Conservation (phyloP, 2,888 invertebrate species). For the Xestoiulus laeticollis region DNA sequence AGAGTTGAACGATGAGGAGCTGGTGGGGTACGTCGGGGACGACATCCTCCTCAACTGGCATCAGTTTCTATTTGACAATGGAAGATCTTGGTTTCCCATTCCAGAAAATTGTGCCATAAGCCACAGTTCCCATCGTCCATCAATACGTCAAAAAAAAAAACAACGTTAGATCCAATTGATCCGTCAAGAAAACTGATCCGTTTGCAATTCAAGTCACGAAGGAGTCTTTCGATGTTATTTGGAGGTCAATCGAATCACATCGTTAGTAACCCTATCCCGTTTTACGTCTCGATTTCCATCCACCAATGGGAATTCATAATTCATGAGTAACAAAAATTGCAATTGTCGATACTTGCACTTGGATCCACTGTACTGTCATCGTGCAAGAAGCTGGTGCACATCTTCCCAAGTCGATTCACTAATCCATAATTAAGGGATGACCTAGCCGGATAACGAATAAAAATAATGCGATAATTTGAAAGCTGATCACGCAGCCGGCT, state of each 20-base stretch:
- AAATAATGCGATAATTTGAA: not conserved
- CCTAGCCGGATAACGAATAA: not conserved
- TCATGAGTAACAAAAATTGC: not conserved
- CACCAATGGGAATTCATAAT: not conserved
- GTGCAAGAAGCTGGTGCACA: not conserved
- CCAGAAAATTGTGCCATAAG: not conserved
- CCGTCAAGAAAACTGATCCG: conserved; percentile 23
- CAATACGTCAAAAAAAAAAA: not conserved
- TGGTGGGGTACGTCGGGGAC: conserved; percentile 21
- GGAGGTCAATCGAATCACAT: conserved; percentile 1
- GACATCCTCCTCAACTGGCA: not conserved
- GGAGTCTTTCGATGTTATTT: not conserved
- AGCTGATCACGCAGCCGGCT: not conserved
- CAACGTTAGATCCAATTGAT: not conserved
- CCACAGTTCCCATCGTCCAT: not conserved
- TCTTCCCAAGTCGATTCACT: not conserved
- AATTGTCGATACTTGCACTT: not conserved
- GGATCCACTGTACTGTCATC: not conserved
- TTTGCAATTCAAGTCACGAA: not conserved
- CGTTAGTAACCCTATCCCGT: not conserved
- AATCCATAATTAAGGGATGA: not conserved
- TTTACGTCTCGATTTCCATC: not conserved
- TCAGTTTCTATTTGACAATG: not conserved
- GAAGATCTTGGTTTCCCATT: not conserved
- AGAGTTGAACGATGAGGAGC: not conserved